Evolutionary conservation across 37 sponge, comb jelly and placozoan genomes (phyloP).

Genomic region (Petrosia ficiformis): DNA sequence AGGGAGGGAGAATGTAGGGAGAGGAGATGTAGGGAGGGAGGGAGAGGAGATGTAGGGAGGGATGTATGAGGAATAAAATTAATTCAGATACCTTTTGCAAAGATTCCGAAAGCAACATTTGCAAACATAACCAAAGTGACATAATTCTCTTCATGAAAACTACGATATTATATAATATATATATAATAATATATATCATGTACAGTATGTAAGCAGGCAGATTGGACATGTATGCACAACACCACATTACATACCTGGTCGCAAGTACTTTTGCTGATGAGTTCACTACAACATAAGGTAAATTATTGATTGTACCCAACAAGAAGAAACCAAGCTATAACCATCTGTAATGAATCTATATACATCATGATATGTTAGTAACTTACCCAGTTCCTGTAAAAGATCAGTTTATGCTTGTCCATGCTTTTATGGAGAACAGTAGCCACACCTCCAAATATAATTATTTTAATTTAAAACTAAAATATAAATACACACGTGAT

Average conservation of each 20-base stretch:
- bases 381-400: constrained; percentile 10
- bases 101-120: constrained; percentile 45
- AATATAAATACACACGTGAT: too few species aligned
- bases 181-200: not conserved
- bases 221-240: too few species aligned
- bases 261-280: constrained; percentile 42
- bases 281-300: constrained; percentile 51
- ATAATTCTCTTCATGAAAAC: constrained; percentile 18
- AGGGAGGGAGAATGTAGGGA: constrained; percentile 8
- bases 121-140: constrained; percentile 41
- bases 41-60: constrained; percentile 14
- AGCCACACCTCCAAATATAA: too few species aligned
- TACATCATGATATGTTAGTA: not conserved
- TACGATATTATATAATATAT: not conserved
- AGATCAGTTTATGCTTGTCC: not conserved
- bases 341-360: not conserved
- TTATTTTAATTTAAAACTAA: too few species aligned
- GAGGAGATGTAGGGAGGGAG: not conserved
- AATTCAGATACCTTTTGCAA: constrained; percentile 14
- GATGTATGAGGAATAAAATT: not conserved
- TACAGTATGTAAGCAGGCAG: not conserved
- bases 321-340: constrained; percentile 43
- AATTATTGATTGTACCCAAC: constrained; percentile 54
- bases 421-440: too few species aligned
- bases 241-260: constrained; percentile 4